Evolutionary conservation across 2,888 invertebrate genomes (phyloP).

Genomic region (Cetonia aurata): DNA sequence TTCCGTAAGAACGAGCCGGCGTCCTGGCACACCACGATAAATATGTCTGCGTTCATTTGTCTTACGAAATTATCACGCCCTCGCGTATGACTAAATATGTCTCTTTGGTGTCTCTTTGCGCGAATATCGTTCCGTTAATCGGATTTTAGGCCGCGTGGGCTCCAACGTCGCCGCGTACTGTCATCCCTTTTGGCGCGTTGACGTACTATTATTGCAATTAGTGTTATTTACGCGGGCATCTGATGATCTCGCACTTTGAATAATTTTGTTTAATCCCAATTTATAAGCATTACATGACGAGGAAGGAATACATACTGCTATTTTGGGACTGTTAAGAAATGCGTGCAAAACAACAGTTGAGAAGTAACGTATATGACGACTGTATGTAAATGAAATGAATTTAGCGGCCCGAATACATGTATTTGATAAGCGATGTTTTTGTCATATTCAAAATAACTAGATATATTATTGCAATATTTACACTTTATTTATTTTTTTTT

Average conservation of each 20-base stretch:
- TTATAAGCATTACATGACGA: slow-evolving; percentile 5
- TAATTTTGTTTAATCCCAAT: slow-evolving; percentile 27
- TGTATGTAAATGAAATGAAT: no score
- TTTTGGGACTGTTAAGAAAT: no score
- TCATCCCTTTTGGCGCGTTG: slow-evolving; percentile 10
- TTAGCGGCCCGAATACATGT: no score
- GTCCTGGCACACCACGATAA: slow-evolving; percentile 50
- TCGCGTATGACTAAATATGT: slow-evolving; percentile 40
- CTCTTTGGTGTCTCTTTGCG: slow-evolving; percentile 25
- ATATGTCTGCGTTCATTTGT: slow-evolving; percentile 52
- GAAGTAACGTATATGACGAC: no score
- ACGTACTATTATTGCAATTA: slow-evolving; percentile 32
- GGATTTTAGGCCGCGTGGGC: slow-evolving; percentile 34
- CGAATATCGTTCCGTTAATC: slow-evolving; percentile 33
- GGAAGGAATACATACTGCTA: background rate
- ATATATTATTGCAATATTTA: no score
- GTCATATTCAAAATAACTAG: no score
- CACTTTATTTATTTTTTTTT: no score
- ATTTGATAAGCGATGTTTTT: no score
- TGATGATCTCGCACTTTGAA: background rate
- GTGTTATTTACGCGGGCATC: slow-evolving; percentile 30
- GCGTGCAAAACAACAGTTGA: no score
- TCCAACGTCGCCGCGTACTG: slow-evolving; percentile 5
- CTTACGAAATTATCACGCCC: slow-evolving; percentile 45
- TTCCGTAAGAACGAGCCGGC: slow-evolving; percentile 15